These are phyloP conservation scores for Drymodes brunneopygia DNA, from an alignment of 2,113 vertebrate species.

Conservation along the genomic window DNA sequence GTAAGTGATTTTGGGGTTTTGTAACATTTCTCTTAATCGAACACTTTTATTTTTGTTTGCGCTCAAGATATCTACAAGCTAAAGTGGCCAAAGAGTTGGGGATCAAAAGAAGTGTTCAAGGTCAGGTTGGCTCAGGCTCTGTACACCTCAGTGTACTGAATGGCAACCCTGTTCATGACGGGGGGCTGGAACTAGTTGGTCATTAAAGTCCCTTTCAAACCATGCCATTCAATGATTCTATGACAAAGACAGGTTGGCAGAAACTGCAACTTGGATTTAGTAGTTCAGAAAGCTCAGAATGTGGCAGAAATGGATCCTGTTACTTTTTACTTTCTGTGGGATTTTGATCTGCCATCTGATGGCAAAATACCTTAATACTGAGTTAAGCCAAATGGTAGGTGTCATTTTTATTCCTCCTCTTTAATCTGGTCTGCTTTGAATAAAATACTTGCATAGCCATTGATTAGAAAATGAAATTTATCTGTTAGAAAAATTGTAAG, in stretches of 20 bases:
- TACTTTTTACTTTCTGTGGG: background rate
- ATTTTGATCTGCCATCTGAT: background rate
- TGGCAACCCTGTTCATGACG: background rate
- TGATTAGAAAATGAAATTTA: background rate
- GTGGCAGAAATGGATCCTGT: background rate
- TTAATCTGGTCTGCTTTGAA: background rate
- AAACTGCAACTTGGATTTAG: background rate
- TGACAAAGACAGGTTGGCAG: background rate
- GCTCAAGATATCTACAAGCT: background rate
- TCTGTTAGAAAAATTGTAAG: background rate
- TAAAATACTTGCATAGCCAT: background rate
- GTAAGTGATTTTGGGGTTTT: background rate
- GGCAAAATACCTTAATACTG: background rate
- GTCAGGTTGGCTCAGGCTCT: accelerated
- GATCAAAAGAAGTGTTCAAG: background rate
- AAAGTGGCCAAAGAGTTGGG: background rate
- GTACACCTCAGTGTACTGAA: background rate
- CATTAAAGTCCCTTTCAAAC: background rate
- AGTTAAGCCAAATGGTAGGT: background rate
- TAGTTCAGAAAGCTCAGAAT: background rate
- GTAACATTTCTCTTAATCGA: background rate
- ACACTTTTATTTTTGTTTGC: background rate
- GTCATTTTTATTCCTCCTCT: background rate
- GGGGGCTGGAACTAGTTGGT: accelerated
- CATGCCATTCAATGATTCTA: background rate